Percentiles rank a stretch among this genome's conserved stretches.
phyloP scores from a whole-genome alignment of 2,797 vertebrate genomes.

The Pelochelys cantorii region DNA sequence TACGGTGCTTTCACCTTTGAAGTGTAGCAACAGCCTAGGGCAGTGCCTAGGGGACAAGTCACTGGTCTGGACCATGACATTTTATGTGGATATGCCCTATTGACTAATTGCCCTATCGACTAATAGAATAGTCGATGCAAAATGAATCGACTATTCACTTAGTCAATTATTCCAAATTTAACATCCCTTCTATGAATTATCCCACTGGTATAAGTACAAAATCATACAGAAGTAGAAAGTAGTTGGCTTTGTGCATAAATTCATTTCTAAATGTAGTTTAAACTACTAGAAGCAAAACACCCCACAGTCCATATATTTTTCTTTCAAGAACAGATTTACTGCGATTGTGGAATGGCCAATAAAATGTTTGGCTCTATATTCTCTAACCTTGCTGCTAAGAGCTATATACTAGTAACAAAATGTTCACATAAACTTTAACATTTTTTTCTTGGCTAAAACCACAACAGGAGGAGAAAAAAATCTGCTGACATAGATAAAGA shows the following conservation, averaged over 20 bases:
- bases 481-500: constrained; percentile 66
- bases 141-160: no score
- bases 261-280: neutral
- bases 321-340: constrained; percentile 4
- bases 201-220: neutral
- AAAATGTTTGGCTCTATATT: constrained; percentile 37
- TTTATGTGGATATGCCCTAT: no score
- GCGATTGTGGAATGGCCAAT: neutral
- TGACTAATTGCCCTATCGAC: no score
- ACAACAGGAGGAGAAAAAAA: constrained; percentile 13
- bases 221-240: neutral
- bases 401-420: constrained; percentile 35
- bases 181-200: neutral
- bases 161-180: no score
- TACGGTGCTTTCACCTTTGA: no score
- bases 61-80: no score
- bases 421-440: constrained; percentile 52
- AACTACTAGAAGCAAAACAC: constrained; percentile 28
- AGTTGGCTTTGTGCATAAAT: constrained; percentile 19
- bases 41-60: no score
- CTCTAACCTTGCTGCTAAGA: constrained; percentile 48
- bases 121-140: no score
- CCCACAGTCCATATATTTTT: neutral
- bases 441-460: constrained; percentile 45
- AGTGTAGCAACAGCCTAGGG: no score